Conservation (phyloP, 1,140 invertebrate genomes). For the Drosophila setifemur region DNA sequence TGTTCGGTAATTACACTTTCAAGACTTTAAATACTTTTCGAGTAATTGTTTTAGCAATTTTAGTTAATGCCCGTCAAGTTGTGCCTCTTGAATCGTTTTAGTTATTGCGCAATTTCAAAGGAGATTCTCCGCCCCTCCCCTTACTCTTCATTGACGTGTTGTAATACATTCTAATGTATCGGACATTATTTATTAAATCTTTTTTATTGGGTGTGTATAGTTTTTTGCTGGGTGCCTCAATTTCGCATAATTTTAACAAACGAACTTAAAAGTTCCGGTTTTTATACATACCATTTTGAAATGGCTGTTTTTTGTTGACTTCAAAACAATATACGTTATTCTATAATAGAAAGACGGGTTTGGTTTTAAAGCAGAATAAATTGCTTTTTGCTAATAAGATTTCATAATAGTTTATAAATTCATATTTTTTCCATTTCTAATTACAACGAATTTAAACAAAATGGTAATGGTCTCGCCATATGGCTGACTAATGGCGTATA, state of each 20-base stretch:
- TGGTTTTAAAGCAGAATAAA: not conserved
- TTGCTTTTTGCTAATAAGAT: not conserved
- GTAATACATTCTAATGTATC: constrained; percentile 66
- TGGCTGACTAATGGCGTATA: not conserved
- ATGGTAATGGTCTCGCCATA: not conserved
- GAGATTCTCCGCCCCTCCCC: not conserved
- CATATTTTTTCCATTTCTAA: not conserved
- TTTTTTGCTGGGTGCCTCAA: constrained; percentile 24
- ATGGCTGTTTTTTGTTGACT: not conserved
- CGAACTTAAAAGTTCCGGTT: constrained; percentile 31
- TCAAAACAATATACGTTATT: constrained; percentile 8
- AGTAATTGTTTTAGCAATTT: constrained; percentile 40
- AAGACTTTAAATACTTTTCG: constrained; percentile 37
- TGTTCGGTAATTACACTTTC: constrained; percentile 35
- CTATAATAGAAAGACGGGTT: constrained; percentile 12
- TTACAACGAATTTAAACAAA: not conserved
- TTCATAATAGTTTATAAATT: not conserved
- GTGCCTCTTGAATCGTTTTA: constrained; percentile 4
- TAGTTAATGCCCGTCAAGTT: constrained; percentile 23
- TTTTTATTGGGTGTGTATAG: not conserved
- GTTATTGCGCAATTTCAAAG: constrained; percentile 48
- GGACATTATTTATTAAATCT: constrained; percentile 21
- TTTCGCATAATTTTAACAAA: constrained; percentile 29
- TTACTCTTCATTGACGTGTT: constrained; percentile 6
- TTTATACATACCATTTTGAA: constrained; percentile 7